Evolutionary conservation across 2,113 vertebrate genomes (phyloP), one percentile per base, ranked within the genome.

Genomic region (Xiphophorus maculatus): DNA sequence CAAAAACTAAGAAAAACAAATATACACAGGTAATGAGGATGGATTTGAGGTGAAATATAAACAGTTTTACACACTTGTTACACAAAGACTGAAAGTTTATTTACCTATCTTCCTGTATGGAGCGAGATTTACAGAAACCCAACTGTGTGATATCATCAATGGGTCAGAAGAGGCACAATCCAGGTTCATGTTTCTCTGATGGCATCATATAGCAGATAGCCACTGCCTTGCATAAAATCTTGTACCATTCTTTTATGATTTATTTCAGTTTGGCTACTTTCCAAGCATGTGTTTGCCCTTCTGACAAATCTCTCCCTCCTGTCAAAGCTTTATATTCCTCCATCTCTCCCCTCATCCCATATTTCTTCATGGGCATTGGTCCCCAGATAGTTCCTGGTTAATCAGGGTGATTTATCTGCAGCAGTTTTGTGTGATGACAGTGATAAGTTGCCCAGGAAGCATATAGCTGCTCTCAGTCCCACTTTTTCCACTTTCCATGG

Each of bases 321-420:
- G 95, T 98, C 91, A 98, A 97, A 0, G 97, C 97, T 22, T 96
- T 99, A 86, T 97, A 98, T 88, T 97, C 97, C 15, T 98, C 97
- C 63, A 97, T 98, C 89, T 98, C 97, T 84, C 96, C 97, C 1
- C 88, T 98, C 88, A 84, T 98, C 74, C 83, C 94, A 7, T 98
- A 97, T 87, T 93, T 98, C 90, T 96, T 98, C 94, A 94, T 98
- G 28, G 97, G 97, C 10, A 95, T 96, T 0, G 92, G 95, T 76
- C 96, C 95, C 77, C 97, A 99, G 93, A 97, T 98, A 96, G 97
- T 98, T 30, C 96, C 97, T 93, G 96, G 97, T 98, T 95, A 91
- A 90, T 83, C 80, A 82, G 13, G 72, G 29, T 84, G 84, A 82
- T 91, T 89, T 82, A 88, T 88, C 66, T 69, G 1, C 73, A 62